Evolutionary conservation across 2,113 vertebrate species (phyloP).

Genomic region (Tapirus terrestris): DNA sequence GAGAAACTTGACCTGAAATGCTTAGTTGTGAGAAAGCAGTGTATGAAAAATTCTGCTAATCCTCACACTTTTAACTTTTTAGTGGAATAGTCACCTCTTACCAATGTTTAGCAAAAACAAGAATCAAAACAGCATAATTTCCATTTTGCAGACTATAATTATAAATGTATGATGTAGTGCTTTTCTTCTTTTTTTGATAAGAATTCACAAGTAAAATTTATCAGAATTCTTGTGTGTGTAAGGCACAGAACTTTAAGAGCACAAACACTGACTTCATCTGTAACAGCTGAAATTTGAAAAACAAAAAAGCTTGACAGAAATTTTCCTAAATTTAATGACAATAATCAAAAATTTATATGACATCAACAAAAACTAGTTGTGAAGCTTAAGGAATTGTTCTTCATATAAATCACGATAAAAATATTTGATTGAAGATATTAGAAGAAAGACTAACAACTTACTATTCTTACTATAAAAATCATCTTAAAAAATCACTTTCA

Average conservation of each 20-base stretch:
- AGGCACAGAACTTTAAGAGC: neutral
- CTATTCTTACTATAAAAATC: neutral
- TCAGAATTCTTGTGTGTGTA: neutral
- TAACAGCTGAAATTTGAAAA: neutral
- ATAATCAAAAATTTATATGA: neutral
- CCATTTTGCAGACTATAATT: neutral
- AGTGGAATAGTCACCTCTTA: neutral
- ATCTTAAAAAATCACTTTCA: neutral
- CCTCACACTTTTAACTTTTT: neutral
- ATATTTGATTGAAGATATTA: neutral
- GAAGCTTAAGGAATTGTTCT: neutral
- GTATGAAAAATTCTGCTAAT: neutral
- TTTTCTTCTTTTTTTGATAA: neutral
- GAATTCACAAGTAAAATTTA: neutral
- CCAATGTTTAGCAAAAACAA: neutral
- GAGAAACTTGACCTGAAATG: neutral
- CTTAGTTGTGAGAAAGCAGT: neutral
- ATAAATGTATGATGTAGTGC: neutral
- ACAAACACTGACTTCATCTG: neutral
- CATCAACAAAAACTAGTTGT: neutral
- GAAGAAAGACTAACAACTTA: neutral
- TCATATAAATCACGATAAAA: neutral
- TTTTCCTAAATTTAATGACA: neutral
- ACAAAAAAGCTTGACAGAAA: neutral
- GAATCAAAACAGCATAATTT: neutral